A percentile compares a stretch with the other conserved stretches of the same genome.
Conservation (phyloP, 1,140 invertebrate genomes). For the Anastatus disparis region DNA sequence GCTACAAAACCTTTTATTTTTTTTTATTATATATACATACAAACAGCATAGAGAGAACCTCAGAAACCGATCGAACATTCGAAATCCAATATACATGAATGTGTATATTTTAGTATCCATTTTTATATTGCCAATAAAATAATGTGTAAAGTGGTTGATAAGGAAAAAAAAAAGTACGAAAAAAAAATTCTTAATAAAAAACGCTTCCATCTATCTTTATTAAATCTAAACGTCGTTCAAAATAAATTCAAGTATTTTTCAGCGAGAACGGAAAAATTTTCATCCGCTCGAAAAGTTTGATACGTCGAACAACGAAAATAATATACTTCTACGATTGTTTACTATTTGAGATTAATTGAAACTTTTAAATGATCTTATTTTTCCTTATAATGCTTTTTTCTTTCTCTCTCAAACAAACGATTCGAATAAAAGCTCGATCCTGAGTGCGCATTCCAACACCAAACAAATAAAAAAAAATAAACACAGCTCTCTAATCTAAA, state of each 20-base stretch:
- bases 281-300: too few relatives aligned
- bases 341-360: too few relatives aligned
- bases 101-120: neutral
- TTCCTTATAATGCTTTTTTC: too few relatives aligned
- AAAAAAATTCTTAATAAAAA: too few relatives aligned
- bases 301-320: too few relatives aligned
- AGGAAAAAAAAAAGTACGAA: slow-evolving; percentile 5
- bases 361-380: too few relatives aligned
- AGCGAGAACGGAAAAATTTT: too few relatives aligned
- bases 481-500: slow-evolving; percentile 17
- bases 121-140: slow-evolving; percentile 22
- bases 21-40: neutral
- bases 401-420: too few relatives aligned
- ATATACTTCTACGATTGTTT: too few relatives aligned
- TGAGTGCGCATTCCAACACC: neutral
- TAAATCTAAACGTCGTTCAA: too few relatives aligned
- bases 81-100: slow-evolving; percentile 27
- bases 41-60: neutral
- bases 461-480: slow-evolving; percentile 10
- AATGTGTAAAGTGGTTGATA: slow-evolving; percentile 1
- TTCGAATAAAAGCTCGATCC: slow-evolving; percentile 23
- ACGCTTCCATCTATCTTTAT: too few relatives aligned
- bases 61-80: slow-evolving; percentile 18
- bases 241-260: too few relatives aligned
- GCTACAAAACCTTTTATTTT: slow-evolving; percentile 29